Evolutionary conservation across 2,797 vertebrate species (phyloP).

Genomic region (Amazonetta brasiliensis): DNA sequence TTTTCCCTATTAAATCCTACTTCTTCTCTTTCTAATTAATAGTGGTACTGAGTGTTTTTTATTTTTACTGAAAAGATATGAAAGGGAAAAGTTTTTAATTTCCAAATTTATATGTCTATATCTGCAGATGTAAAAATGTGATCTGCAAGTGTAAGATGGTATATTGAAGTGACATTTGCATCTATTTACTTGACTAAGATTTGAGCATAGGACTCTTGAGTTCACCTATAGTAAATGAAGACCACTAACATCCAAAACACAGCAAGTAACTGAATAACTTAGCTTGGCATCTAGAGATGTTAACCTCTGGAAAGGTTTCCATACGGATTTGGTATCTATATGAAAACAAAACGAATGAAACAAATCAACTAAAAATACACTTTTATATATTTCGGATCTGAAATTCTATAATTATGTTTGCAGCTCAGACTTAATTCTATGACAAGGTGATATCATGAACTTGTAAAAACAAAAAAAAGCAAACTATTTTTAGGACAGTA

Average conservation of each 20-base stretch:
- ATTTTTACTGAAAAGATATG: background rate
- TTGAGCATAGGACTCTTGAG: background rate
- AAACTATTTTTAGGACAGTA: background rate
- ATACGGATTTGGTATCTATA: background rate
- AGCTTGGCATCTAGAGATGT: background rate
- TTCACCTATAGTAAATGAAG: background rate
- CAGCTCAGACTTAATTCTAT: background rate
- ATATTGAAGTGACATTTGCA: background rate
- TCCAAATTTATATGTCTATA: background rate
- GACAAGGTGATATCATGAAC: background rate
- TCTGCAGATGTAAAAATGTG: background rate
- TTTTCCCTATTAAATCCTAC: background rate
- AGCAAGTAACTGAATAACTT: background rate
- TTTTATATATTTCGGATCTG: background rate
- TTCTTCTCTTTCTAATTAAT: background rate
- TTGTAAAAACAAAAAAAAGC: background rate
- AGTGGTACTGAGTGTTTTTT: accelerated
- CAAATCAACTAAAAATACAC: accelerated
- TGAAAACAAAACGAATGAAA: background rate
- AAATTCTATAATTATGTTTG: background rate
- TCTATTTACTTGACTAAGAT: background rate
- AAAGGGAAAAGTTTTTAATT: background rate
- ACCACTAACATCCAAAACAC: background rate
- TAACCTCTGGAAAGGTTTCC: background rate
- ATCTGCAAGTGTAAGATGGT: background rate